Evolutionary conservation across 1,140 invertebrate genomes (phyloP), one percentile per base, ranked within the genome.

Genomic region (Bradysia coprophila): DNA sequence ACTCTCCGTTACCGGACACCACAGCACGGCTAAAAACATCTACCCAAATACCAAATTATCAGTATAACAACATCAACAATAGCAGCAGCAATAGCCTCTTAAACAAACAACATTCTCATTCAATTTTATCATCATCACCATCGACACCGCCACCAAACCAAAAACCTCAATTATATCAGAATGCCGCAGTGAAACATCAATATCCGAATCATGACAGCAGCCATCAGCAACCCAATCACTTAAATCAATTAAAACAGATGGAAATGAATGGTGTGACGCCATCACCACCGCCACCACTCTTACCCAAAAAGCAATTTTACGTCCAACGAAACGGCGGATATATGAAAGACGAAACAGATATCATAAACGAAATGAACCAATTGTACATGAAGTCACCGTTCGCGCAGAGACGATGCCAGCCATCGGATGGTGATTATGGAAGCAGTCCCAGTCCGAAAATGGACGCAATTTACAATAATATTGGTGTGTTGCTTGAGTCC

Each of bases 391-490:
- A 57, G 20, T 59, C 57, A 21, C 57, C 57, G 13, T 59, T 59
- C 20, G 51, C 55, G 48, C 57, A 59, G 40, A 53, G 55, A 10
- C 9, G 21, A 21, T 10, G 18, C 15, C 18, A 39, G 6, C 8
- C 52, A 52, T 9, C 5, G 5, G 24, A 31, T 24, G 11, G 11
- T 40, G 40, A 51, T 49, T 41, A 39, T 42, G 56, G 53, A 15
- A 53, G 54, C 48, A 59, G 55, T 28, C 57, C 57, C 48, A 59
- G 55, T 28, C 57, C 57, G 44, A 57, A 55, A 39, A 59, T 57
- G 48, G 57, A 49, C 38, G 59, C 57, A 16, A 49, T 59, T 36
- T 52, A 59, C 15, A 56, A 51, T 43, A 57, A 50, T 45, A 55
- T 59, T 34, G 57, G 56, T 57, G 42, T 15, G 41, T 41, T 8